phyloP scores from a whole-genome alignment of 1,140 invertebrate genomes.

The Linepithema humile region DNA sequence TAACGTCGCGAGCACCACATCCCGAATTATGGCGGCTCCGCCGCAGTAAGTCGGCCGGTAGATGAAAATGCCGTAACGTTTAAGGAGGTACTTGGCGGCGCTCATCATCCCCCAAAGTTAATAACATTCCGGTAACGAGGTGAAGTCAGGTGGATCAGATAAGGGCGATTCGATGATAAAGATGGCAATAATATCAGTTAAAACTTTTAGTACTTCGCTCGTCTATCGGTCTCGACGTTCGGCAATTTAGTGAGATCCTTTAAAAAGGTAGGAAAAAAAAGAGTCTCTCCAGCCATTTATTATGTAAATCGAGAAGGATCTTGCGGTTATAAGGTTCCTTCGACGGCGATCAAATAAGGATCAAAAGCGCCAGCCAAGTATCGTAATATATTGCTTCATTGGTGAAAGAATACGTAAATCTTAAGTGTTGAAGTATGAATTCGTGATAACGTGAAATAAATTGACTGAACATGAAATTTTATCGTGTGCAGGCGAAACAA shows the following conservation, averaged over 20 bases:
- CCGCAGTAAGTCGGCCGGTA: conserved; percentile 16
- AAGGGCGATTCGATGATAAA: conserved; percentile 48
- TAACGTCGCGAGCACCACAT: conserved; percentile 8
- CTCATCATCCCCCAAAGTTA: conserved; percentile 45
- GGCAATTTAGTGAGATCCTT: conserved; percentile 32
- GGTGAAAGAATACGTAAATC: conserved; percentile 10
- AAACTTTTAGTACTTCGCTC: conserved; percentile 27
- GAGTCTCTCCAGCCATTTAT: conserved; percentile 11
- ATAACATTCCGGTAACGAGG: conserved; percentile 50
- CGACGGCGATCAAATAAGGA: conserved; percentile 15
- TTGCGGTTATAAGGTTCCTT: neutral
- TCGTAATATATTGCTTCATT: conserved; percentile 28
- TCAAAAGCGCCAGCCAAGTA: neutral
- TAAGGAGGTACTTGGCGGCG: conserved; percentile 36
- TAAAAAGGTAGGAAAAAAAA: neutral
- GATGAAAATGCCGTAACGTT: conserved; percentile 31
- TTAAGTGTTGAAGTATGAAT: neutral
- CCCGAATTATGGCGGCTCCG: conserved; percentile 40
- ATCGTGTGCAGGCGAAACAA: too few species aligned
- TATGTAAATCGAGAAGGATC: conserved; percentile 38
- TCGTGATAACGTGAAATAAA: neutral
- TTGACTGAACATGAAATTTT: neutral
- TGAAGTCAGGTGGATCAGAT: conserved; percentile 37
- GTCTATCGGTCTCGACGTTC: conserved; percentile 15
- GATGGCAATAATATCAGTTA: conserved; percentile 51